Conservation (phyloP, 2,888 invertebrate species). For the Trissoscelio sp. region DNA sequence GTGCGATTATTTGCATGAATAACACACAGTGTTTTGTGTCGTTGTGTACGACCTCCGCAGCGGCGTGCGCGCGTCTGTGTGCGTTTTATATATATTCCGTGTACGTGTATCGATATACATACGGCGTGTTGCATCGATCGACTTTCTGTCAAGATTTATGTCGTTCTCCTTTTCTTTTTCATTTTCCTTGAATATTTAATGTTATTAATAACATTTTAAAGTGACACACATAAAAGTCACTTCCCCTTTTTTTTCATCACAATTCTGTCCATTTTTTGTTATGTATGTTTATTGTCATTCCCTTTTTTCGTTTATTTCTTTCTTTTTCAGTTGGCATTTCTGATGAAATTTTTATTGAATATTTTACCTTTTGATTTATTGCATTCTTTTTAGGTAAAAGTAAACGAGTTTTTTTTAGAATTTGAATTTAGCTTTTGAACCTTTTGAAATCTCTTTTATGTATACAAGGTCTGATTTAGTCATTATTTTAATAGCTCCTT, state of each 20-base stretch:
- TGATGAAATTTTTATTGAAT: not conserved
- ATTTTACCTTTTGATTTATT: too few species aligned
- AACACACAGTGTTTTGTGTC: slow-evolving; percentile 54
- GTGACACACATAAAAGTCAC: not conserved
- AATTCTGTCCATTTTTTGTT: slow-evolving; percentile 5
- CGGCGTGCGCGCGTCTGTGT: slow-evolving; percentile 4
- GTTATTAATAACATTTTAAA: slow-evolving; percentile 44
- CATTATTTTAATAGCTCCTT: too few species aligned
- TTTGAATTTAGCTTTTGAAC: too few species aligned
- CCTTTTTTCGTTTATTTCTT: not conserved
- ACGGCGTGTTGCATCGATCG: slow-evolving; percentile 57
- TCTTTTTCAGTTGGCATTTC: not conserved
- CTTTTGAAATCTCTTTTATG: too few species aligned
- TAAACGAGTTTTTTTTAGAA: too few species aligned
- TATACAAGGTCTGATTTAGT: too few species aligned
- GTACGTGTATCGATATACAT: slow-evolving; percentile 29
- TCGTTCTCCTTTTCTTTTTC: slow-evolving; percentile 44
- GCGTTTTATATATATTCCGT: slow-evolving; percentile 27
- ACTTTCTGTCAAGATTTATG: slow-evolving; percentile 65
- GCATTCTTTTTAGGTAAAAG: too few species aligned
- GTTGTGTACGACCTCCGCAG: slow-evolving; percentile 49
- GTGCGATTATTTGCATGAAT: slow-evolving; percentile 67
- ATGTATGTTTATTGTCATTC: not conserved
- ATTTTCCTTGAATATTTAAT: slow-evolving; percentile 51
- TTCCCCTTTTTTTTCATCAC: not conserved